A percentile compares a stretch with the other conserved stretches of the same genome.
These are phyloP conservation scores for Gnatocerus cornutus DNA, from an alignment of 2,888 invertebrate species.

Conservation along the genomic window DNA sequence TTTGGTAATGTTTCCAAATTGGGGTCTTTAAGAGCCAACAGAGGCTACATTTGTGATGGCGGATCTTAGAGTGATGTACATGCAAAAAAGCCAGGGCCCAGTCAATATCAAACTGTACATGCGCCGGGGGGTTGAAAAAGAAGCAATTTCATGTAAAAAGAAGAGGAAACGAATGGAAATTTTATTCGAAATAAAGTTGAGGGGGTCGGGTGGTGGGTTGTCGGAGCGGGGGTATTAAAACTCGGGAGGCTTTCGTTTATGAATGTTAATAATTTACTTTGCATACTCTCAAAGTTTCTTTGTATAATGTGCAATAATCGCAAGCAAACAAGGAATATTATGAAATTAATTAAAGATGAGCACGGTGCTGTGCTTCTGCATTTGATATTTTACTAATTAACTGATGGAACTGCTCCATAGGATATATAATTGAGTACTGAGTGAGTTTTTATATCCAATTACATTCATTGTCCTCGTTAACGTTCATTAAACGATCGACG, in stretches of 20 bases:
- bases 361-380: slow-evolving; percentile 54
- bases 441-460: slow-evolving; percentile 60
- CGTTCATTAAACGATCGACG: slow-evolving; percentile 57
- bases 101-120: slow-evolving; percentile 67
- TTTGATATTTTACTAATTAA: slow-evolving; percentile 61
- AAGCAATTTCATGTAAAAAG: slow-evolving; percentile 67
- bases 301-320: slow-evolving; percentile 68
- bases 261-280: slow-evolving; percentile 72
- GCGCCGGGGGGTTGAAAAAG: slow-evolving; percentile 65
- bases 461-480: slow-evolving; percentile 62
- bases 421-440: slow-evolving; percentile 58
- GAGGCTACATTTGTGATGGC: slow-evolving; percentile 17
- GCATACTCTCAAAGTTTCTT: slow-evolving; percentile 67
- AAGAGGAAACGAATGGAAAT: slow-evolving; percentile 70
- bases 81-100: slow-evolving; percentile 57
- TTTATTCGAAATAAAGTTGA: slow-evolving; percentile 70
- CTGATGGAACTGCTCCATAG: slow-evolving; percentile 61
- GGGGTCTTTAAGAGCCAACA: slow-evolving; percentile 8
- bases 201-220: slow-evolving; percentile 13
- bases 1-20: neutral
- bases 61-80: slow-evolving; percentile 51
- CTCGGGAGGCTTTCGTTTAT: slow-evolving; percentile 69
- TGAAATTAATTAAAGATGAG: slow-evolving; percentile 64
- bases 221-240: slow-evolving; percentile 65
- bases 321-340: slow-evolving; percentile 65